A percentile compares a stretch with the other conserved stretches of the same genome.
These are phyloP conservation scores for Mimas tiliae DNA, from an alignment of 2,888 invertebrate species.

Conservation along the genomic window DNA sequence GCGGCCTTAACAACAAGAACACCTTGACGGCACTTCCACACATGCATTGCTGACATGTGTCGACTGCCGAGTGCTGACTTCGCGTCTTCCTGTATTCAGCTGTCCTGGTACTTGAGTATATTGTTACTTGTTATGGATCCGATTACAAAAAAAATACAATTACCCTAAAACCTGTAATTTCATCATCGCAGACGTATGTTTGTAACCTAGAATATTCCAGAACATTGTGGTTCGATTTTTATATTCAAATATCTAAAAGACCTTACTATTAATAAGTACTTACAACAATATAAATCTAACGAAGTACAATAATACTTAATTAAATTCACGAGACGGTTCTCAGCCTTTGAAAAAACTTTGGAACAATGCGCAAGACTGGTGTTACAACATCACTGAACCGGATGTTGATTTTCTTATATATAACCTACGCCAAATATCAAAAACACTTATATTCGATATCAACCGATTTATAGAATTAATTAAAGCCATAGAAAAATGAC, in stretches of 20 bases:
- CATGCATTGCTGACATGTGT: slow-evolving; percentile 38
- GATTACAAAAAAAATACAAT: too few species aligned
- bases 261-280: background rate
- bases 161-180: too few species aligned
- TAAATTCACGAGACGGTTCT: slow-evolving; percentile 16
- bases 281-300: background rate
- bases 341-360: slow-evolving; percentile 5
- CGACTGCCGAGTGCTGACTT: slow-evolving; percentile 33
- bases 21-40: slow-evolving; percentile 44
- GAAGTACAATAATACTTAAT: slow-evolving; percentile 6
- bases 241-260: background rate
- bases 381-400: background rate
- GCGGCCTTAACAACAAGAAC: slow-evolving; percentile 45
- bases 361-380: slow-evolving; percentile 17
- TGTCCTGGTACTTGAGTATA: slow-evolving; percentile 34
- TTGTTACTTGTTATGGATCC: too few species aligned
- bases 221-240: background rate
- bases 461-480: background rate
- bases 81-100: slow-evolving; percentile 37
- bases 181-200: too few species aligned
- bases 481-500: background rate
- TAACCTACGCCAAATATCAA: slow-evolving; percentile 1
- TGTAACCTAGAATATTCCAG: background rate
- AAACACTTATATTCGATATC: background rate
- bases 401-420: slow-evolving; percentile 10